Evolutionary conservation across 64 coral and sea anemone species (phyloP).

Genomic region (Stichodactyla mertensii): DNA sequence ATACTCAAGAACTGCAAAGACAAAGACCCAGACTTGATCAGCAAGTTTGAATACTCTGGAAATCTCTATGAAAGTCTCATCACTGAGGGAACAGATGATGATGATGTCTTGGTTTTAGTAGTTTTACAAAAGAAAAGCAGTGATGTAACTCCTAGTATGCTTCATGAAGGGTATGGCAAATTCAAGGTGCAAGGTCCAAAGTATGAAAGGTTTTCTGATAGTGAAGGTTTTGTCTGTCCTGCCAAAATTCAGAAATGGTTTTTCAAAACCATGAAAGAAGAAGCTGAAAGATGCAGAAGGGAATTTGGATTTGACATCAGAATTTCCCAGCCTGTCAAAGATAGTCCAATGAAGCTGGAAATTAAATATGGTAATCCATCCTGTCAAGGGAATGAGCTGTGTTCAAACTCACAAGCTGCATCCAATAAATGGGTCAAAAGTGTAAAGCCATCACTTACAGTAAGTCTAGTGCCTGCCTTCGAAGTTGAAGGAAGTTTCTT

Average conservation of each 20-base stretch:
- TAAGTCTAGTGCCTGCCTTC: too few relatives aligned
- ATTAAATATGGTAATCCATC: not conserved
- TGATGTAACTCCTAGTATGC: not conserved
- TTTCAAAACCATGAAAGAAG: not conserved
- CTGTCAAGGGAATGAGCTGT: not conserved
- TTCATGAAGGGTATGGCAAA: not conserved
- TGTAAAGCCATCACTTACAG: not conserved
- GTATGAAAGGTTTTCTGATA: conserved; percentile 14
- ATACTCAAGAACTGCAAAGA: conserved; percentile 40
- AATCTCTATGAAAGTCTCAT: conserved; percentile 48
- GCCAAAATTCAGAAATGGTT: conserved; percentile 41
- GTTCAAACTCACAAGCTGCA: not conserved
- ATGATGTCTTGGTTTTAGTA: conserved; percentile 22
- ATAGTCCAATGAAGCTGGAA: not conserved
- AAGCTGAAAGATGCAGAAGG: not conserved
- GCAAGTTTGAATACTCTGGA: conserved; percentile 40
- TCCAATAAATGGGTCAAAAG: not conserved
- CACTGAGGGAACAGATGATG: not conserved
- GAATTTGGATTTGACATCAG: not conserved
- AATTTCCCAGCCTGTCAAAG: not conserved
- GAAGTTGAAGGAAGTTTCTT: not conserved
- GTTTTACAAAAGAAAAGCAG: conserved; percentile 26
- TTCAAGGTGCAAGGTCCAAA: conserved; percentile 18
- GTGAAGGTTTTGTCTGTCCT: conserved; percentile 23
- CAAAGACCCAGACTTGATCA: conserved; percentile 13